Percentiles rank a stretch among this genome's conserved stretches.
Conservation (phyloP, 2,888 invertebrate genomes). For the Phrixothrix hirtus region DNA sequence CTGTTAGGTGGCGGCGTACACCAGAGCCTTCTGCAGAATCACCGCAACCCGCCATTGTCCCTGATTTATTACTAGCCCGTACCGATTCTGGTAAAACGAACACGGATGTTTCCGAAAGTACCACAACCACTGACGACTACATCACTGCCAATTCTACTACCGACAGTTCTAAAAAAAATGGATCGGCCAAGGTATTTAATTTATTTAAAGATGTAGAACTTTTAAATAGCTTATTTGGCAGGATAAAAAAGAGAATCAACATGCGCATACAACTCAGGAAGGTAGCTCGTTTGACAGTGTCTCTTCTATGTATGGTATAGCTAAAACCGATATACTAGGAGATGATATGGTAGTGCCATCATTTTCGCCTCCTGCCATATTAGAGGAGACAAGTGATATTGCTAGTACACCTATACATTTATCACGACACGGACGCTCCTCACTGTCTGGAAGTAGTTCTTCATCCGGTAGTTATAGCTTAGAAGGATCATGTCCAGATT, state of each 20-base stretch:
- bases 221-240: constrained; percentile 1
- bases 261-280: constrained; percentile 57
- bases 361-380: constrained; percentile 64
- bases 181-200: constrained; percentile 66
- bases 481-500: constrained; percentile 55
- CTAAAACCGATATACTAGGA: constrained; percentile 69
- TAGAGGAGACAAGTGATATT: constrained; percentile 56
- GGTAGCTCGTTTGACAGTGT: constrained; percentile 89
- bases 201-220: background rate
- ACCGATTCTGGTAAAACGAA: constrained; percentile 74
- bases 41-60: constrained; percentile 48
- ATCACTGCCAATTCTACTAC: constrained; percentile 78
- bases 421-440: constrained; percentile 53
- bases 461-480: constrained; percentile 64
- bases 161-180: constrained; percentile 68
- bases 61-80: constrained; percentile 63
- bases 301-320: constrained; percentile 77
- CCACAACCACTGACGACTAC: constrained; percentile 83
- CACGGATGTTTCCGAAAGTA: constrained; percentile 85
- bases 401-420: constrained; percentile 52
- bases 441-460: constrained; percentile 63
- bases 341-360: constrained; percentile 68
- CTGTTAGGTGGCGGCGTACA: constrained; percentile 35
- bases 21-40: constrained; percentile 47
- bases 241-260: constrained; percentile 19